Conservation (phyloP, 1,140 invertebrate genomes). For the Ceratina japonica region DNA sequence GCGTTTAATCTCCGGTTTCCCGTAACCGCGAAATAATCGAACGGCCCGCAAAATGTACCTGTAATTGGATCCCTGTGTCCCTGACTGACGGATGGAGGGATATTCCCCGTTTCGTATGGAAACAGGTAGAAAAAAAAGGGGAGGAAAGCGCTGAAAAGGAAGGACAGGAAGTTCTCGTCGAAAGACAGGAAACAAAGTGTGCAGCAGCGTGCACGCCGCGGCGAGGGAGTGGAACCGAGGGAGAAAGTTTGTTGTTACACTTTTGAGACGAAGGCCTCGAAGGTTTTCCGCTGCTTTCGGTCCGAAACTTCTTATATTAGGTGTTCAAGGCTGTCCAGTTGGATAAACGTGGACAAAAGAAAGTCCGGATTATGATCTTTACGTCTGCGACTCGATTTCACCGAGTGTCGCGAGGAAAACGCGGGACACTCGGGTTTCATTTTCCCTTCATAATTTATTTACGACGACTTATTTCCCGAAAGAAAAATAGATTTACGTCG, state of each 20-base stretch:
- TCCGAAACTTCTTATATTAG: slow-evolving; percentile 23
- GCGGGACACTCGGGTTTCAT: no score
- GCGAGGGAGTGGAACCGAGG: neutral
- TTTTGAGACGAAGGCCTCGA: neutral
- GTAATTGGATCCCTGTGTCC: slow-evolving; percentile 37
- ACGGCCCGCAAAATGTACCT: slow-evolving; percentile 23
- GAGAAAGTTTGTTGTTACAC: slow-evolving; percentile 30
- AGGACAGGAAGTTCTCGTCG: slow-evolving; percentile 17
- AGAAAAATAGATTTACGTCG: neutral
- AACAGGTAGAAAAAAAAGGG: neutral
- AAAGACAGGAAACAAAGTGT: slow-evolving; percentile 27
- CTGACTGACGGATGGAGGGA: slow-evolving; percentile 18
- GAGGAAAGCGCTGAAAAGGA: neutral
- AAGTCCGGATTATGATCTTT: neutral
- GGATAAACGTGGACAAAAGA: neutral
- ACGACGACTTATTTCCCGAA: neutral
- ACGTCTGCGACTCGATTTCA: no score
- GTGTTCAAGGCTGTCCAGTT: slow-evolving; percentile 12
- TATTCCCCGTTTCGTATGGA: slow-evolving; percentile 28
- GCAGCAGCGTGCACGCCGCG: no score
- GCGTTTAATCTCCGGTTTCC: slow-evolving; percentile 46
- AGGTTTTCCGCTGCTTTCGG: neutral
- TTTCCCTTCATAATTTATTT: no score
- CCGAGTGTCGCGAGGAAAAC: no score
- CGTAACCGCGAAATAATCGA: slow-evolving; percentile 33